Percentiles rank a stretch among this genome's conserved stretches.
Conservation (phyloP, 2,113 vertebrate species). For the Psilopogon haemacephalus region DNA sequence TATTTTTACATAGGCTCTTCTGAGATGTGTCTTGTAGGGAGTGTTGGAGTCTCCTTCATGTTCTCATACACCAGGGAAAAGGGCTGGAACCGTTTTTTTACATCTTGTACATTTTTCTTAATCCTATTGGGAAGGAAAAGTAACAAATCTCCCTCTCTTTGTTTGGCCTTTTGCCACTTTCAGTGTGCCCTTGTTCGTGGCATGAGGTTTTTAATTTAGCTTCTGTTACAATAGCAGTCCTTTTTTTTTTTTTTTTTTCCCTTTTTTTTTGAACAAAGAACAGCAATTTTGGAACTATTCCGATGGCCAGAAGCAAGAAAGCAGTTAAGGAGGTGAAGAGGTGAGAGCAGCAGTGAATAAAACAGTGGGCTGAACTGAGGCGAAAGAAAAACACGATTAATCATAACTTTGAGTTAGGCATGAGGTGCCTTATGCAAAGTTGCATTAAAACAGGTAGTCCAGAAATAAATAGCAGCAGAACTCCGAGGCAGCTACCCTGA, state of each 20-base stretch:
- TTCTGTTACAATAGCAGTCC: slow-evolving; percentile 27
- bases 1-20: neutral
- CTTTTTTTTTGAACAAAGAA: slow-evolving; percentile 28
- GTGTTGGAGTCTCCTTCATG: neutral
- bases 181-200: neutral
- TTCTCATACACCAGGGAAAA: neutral
- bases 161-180: slow-evolving; percentile 8
- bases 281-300: slow-evolving; percentile 15
- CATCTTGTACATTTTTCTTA: neutral
- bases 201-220: slow-evolving; percentile 31
- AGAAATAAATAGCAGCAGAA: neutral
- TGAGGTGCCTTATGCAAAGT: neutral
- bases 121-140: neutral
- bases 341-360: neutral
- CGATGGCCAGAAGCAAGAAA: slow-evolving; percentile 17
- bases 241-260: slow-evolving; percentile 48
- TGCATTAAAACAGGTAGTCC: neutral
- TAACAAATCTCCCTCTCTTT: slow-evolving; percentile 31
- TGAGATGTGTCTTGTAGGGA: neutral
- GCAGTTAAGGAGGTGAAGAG: slow-evolving; percentile 34
- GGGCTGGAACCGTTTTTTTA: neutral
- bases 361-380: neutral
- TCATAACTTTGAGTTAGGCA: neutral
- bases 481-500: neutral
- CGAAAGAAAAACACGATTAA: neutral